Evolutionary conservation across 2,888 invertebrate genomes (phyloP).

Genomic region (Dryobotodes eremita): DNA sequence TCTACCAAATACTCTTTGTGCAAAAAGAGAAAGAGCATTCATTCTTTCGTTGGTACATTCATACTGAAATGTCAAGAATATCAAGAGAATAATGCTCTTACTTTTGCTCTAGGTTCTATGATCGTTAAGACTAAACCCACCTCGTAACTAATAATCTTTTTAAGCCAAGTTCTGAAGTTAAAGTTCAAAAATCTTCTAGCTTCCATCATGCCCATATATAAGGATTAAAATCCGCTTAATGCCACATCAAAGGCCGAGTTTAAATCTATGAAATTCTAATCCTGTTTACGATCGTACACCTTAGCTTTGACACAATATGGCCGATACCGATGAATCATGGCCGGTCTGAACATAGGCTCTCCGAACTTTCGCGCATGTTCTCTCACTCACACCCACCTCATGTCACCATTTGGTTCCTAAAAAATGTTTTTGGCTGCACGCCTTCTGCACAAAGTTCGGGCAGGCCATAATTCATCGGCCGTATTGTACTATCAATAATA

Average conservation of each 20-base stretch:
- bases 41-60: too few species aligned
- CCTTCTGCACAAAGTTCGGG: too few species aligned
- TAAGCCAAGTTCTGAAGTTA: background rate
- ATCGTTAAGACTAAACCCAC: background rate
- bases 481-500: too few species aligned
- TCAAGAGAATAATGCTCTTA: background rate
- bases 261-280: slow-evolving; percentile 8
- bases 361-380: background rate
- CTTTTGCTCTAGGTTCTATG: background rate
- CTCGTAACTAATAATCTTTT: background rate
- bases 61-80: background rate
- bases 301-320: slow-evolving; percentile 27
- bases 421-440: too few species aligned
- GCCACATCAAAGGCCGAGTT: slow-evolving; percentile 9
- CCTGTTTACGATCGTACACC: slow-evolving; percentile 28
- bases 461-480: too few species aligned
- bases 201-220: background rate
- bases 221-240: background rate
- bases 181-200: background rate
- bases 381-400: background rate
- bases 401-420: too few species aligned
- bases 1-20: background rate
- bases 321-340: background rate
- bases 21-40: background rate
- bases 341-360: background rate